These are phyloP conservation scores for Sesamia nonagrioides DNA, from an alignment of 1,140 invertebrate genomes.

Conservation along the genomic window DNA sequence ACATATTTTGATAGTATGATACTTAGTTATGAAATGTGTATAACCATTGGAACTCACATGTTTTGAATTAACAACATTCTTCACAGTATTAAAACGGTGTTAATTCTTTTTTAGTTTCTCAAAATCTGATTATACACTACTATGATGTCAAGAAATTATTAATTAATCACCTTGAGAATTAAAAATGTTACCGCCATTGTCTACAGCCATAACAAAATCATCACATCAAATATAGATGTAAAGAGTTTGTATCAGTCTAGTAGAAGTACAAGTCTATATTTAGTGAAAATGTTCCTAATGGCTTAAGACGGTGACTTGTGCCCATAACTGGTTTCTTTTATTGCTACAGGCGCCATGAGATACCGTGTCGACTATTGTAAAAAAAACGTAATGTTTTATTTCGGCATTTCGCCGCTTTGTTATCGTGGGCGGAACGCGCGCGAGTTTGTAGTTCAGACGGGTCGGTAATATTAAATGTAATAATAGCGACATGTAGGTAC, in stretches of 20 bases:
- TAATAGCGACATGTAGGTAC: not conserved
- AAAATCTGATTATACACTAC: not conserved
- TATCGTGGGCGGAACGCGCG: not conserved
- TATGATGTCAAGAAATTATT: not conserved
- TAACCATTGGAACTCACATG: not conserved
- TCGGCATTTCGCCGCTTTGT: constrained; percentile 21
- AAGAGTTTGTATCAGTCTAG: too few species aligned
- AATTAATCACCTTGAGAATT: not conserved
- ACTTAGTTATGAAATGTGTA: not conserved
- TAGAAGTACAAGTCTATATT: too few species aligned
- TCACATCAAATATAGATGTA: constrained; percentile 16
- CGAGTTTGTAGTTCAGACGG: constrained; percentile 14
- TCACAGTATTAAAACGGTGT: not conserved
- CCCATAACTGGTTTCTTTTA: constrained; percentile 50
- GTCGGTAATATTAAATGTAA: not conserved
- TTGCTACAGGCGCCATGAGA: constrained; percentile 31
- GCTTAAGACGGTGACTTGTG: constrained; percentile 22
- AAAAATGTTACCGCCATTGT: not conserved
- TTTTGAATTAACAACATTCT: not conserved
- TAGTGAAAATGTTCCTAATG: constrained; percentile 21
- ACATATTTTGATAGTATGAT: not conserved
- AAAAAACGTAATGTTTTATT: constrained; percentile 11
- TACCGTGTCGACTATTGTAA: constrained; percentile 16
- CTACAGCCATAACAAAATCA: not conserved
- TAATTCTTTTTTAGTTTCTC: constrained; percentile 2